A percentile compares a stretch with the other conserved stretches of the same genome.
phyloP scores from a whole-genome alignment of 2,797 vertebrate genomes.

The Leptodactylus fallax region DNA sequence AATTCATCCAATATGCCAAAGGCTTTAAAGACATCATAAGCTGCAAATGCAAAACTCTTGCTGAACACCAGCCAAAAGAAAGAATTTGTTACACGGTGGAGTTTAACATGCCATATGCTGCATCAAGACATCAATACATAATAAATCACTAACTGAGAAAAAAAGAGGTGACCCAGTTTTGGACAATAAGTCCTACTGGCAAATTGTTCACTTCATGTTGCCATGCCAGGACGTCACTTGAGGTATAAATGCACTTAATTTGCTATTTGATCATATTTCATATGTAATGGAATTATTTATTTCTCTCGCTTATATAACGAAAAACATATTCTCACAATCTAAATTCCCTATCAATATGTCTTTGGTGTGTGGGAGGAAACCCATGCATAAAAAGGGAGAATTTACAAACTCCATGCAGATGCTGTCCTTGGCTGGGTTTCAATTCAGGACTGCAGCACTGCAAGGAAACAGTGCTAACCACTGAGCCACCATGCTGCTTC shows the following conservation, averaged over 20 bases:
- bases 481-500: too few species aligned
- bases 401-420: too few species aligned
- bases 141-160: slow-evolving; percentile 38
- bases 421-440: too few species aligned
- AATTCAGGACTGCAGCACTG: too few species aligned
- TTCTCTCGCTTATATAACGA: too few species aligned
- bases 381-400: too few species aligned
- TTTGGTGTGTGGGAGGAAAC: too few species aligned
- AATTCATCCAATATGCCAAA: slow-evolving; percentile 56
- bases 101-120: slow-evolving; percentile 57
- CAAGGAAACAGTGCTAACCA: too few species aligned
- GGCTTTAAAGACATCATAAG: slow-evolving; percentile 55
- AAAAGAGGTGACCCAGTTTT: slow-evolving; percentile 55
- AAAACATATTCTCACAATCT: too few species aligned
- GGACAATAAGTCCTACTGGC: slow-evolving; percentile 45
- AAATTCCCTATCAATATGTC: too few species aligned
- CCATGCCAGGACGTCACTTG: slow-evolving; percentile 32
- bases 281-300: neutral
- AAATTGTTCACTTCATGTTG: slow-evolving; percentile 41
- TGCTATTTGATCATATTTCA: slow-evolving; percentile 8
- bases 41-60: slow-evolving; percentile 45
- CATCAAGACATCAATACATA: slow-evolving; percentile 56
- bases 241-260: slow-evolving; percentile 15
- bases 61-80: slow-evolving; percentile 54
- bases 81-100: slow-evolving; percentile 50